A percentile compares a stretch with the other conserved stretches of the same genome.
Conservation (phyloP, 2,113 vertebrate species). For the Ailurus styani region DNA sequence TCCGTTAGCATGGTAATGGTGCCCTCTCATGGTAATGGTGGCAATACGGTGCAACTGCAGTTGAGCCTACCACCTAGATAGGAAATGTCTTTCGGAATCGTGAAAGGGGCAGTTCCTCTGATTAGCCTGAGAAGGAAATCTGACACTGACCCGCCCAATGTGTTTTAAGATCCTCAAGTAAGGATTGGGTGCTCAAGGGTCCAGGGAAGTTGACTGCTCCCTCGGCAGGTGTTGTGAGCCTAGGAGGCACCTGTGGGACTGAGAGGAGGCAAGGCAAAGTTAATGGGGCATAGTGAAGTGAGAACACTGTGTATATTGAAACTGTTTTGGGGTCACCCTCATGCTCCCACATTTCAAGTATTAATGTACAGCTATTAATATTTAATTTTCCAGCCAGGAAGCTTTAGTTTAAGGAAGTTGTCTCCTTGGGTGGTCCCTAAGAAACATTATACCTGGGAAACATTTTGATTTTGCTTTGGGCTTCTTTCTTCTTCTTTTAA, state of each 20-base stretch:
- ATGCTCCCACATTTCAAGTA: not conserved
- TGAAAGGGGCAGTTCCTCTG: not conserved
- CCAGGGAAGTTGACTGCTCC: not conserved
- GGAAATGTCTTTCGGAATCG: not conserved
- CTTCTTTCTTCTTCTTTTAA: not conserved
- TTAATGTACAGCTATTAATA: not conserved
- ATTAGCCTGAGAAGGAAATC: not conserved
- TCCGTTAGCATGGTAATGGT: not conserved
- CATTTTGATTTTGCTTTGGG: not conserved
- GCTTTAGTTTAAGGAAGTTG: not conserved
- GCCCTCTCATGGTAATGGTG: not conserved
- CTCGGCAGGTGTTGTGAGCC: not conserved
- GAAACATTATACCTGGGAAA: not conserved
- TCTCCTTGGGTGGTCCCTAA: not conserved
- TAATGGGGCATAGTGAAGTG: not conserved
- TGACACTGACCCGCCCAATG: not conserved
- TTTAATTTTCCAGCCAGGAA: not conserved
- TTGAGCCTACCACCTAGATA: not conserved
- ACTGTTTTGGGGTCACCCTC: not conserved
- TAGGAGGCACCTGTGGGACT: too few species aligned
- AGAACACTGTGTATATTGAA: not conserved
- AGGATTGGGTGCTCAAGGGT: not conserved
- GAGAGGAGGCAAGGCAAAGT: not conserved
- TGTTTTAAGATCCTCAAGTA: not conserved
- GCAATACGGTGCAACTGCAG: not conserved